A percentile compares a stretch with the other conserved stretches of the same genome.
These are phyloP conservation scores for Amiota communis DNA, from an alignment of 2,888 invertebrate species.

Conservation along the genomic window DNA sequence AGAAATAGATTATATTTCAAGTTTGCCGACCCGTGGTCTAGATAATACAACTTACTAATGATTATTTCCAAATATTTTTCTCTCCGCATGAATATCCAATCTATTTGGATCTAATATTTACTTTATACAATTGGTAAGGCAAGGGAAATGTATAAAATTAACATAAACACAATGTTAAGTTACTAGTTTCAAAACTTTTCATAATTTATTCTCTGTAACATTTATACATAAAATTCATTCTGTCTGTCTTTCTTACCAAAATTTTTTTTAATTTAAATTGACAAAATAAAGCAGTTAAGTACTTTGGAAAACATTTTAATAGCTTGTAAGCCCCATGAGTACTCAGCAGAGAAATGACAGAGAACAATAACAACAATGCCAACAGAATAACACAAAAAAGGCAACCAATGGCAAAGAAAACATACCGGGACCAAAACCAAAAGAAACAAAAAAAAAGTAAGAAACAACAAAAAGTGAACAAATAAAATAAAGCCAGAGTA, in stretches of 20 bases:
- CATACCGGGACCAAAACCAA: conserved; percentile 30
- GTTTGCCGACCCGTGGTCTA: too few relatives aligned
- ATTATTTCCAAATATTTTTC: too few relatives aligned
- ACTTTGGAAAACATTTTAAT: conserved; percentile 69
- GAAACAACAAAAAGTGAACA: conserved; percentile 40
- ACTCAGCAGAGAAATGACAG: conserved; percentile 24
- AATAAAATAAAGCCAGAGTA: conserved; percentile 51
- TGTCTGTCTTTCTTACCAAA: background rate
- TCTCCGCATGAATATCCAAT: too few relatives aligned
- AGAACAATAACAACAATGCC: conserved; percentile 30
- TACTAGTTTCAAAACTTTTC: too few relatives aligned
- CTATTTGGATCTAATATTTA: too few relatives aligned
- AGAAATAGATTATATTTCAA: too few relatives aligned
- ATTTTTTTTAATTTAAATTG: conserved; percentile 66
- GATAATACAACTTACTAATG: too few relatives aligned
- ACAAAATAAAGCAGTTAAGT: conserved; percentile 68
- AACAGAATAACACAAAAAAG: conserved; percentile 37
- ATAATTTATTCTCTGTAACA: too few relatives aligned
- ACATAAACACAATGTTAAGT: too few relatives aligned
- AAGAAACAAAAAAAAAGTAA: conserved; percentile 54
- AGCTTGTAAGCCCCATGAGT: conserved; percentile 67
- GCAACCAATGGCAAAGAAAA: conserved; percentile 32
- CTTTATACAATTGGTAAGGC: too few relatives aligned
- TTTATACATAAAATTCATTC: too few relatives aligned
- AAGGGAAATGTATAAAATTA: too few relatives aligned